Evolutionary conservation across 2,113 vertebrate species (phyloP).

Genomic region (Rhineura floridana): DNA sequence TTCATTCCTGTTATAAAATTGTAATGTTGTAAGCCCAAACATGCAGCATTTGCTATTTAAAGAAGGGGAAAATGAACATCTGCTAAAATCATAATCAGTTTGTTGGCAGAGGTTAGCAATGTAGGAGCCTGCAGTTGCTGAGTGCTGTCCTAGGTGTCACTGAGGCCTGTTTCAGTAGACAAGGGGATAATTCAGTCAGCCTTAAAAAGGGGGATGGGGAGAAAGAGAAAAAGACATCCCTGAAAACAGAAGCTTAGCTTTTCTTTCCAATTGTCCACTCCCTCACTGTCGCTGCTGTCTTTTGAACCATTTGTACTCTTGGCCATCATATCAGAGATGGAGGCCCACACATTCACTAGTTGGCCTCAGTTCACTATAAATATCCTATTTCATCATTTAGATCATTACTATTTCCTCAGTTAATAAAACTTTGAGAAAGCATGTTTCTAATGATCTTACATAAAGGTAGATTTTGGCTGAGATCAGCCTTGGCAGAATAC

Average conservation of each 20-base stretch:
- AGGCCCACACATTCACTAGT: slow-evolving; percentile 41
- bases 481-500: slow-evolving; percentile 26
- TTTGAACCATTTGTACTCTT: slow-evolving; percentile 45
- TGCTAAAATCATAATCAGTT: slow-evolving; percentile 52
- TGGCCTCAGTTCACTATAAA: slow-evolving; percentile 65
- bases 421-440: slow-evolving; percentile 57
- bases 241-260: slow-evolving; percentile 57
- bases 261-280: slow-evolving; percentile 48
- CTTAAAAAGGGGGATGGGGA: slow-evolving; percentile 22
- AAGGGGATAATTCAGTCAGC: slow-evolving; percentile 68
- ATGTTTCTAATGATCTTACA: slow-evolving; percentile 52
- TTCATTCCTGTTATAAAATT: slow-evolving; percentile 49
- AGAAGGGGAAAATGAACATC: slow-evolving; percentile 43
- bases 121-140: slow-evolving; percentile 64
- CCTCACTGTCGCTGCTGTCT: slow-evolving; percentile 36
- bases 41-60: slow-evolving; percentile 41
- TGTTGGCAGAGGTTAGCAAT: slow-evolving; percentile 52
- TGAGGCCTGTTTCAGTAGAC: slow-evolving; percentile 59
- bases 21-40: slow-evolving; percentile 27
- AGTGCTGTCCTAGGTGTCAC: slow-evolving; percentile 58
- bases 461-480: slow-evolving; percentile 36
- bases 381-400: slow-evolving; percentile 48
- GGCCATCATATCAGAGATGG: slow-evolving; percentile 38
- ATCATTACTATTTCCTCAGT: slow-evolving; percentile 56
- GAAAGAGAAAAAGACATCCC: slow-evolving; percentile 9